Conservation (phyloP, 1,140 invertebrate genomes). For the Ceratina calcarata region DNA sequence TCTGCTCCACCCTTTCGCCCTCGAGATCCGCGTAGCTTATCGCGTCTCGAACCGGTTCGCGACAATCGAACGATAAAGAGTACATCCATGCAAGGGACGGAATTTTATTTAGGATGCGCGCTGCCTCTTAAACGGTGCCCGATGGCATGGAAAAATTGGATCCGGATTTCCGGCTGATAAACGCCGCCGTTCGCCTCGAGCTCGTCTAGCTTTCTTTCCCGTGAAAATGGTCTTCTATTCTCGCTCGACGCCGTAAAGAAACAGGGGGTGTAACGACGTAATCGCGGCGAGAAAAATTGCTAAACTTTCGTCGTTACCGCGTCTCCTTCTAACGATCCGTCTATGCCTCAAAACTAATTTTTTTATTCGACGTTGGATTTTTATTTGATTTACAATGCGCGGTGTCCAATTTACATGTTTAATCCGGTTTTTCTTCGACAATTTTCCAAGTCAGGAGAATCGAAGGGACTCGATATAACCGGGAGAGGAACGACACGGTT, state of each 20-base stretch:
- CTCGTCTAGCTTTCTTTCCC: neutral
- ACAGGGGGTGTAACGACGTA: neutral
- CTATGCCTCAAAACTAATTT: too few relatives aligned
- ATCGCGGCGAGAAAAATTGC: too few relatives aligned
- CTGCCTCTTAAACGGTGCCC: neutral
- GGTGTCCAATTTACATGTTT: too few relatives aligned
- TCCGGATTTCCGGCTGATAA: constrained; percentile 32
- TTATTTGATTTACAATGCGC: too few relatives aligned
- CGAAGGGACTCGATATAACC: too few relatives aligned
- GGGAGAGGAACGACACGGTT: too few relatives aligned
- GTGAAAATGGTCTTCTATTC: neutral
- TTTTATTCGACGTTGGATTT: too few relatives aligned
- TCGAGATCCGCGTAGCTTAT: constrained; percentile 47
- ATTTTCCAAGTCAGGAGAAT: too few relatives aligned
- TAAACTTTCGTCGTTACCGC: too few relatives aligned
- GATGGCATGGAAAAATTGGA: constrained; percentile 25
- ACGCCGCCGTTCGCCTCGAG: neutral
- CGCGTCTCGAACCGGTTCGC: constrained; percentile 25
- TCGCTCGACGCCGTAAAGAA: neutral
- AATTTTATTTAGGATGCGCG: neutral
- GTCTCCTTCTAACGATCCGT: too few relatives aligned
- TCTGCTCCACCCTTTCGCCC: constrained; percentile 39
- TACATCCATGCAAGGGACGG: neutral
- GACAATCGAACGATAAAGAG: constrained; percentile 28
- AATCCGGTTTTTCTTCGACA: too few relatives aligned